Base-by-base conservation (phyloP, 2,888 invertebrate species). In the Dynastes tityus region DNA sequence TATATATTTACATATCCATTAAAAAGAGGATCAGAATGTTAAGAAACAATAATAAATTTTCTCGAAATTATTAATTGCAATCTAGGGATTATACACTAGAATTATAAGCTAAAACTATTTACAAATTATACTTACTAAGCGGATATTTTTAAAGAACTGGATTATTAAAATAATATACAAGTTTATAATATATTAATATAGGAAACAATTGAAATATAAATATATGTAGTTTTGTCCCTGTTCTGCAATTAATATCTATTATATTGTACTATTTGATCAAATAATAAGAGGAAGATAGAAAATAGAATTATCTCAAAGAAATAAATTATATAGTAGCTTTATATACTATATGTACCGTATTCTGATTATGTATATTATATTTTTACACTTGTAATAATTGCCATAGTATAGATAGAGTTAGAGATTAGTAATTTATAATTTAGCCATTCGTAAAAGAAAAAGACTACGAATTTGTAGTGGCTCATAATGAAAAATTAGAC, bases 341-440 rank as follows among this genome's bases (percentile, higher is more conserved):
- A 74, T 61, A 74, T 29, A 51, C 32, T 55, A 55, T 68, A 67
- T 37, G 53, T 51, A 53, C 40, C 53, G 77, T 71, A 58, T 49
- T 68, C 6, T 32, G 11, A 64, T 78, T 65, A 58, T 73, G 63
- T 77, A 76, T 53, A 71, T 63, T 73, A 74, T 77, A 74, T 77
- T 79, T 74, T 77, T 77, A 79, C 71, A 79, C 65, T 71, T 78
- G 78, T 78, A 78, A 74, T 74, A 61, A 79, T 79, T 79, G 79
- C 79, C 79, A 79, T 79, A 79, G 79, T 53, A 74, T 79, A 79
- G 45, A 53, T 77, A 77, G 51, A 74, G 45, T 32, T 67, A 51
- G 37, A 64, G 67, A n/a, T 49, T 79, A 77, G 74, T 77, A 77
- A 77, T 79, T 74, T 79, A 64, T 78, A 74, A 77, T 77, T 77